A percentile compares a stretch with the other conserved stretches of the same genome.
Evolutionary conservation across 2,888 invertebrate genomes (phyloP).

Genomic region (Drosophila prostipennis): DNA sequence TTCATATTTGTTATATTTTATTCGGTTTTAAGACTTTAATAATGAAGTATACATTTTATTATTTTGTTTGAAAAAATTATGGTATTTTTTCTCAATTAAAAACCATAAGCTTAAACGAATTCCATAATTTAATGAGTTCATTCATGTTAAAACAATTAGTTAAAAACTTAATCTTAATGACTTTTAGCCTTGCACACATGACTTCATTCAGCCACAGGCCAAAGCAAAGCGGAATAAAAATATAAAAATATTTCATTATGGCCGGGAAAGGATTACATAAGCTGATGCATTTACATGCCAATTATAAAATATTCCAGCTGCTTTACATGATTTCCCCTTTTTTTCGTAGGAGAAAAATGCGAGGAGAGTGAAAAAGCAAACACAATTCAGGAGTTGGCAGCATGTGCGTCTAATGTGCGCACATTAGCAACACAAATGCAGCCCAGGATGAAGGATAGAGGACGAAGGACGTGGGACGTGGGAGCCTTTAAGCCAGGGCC

Average conservation of each 20-base stretch:
- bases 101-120: background rate
- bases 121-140: constrained; percentile 4
- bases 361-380: constrained; percentile 27
- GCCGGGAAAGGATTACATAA: constrained; percentile 25
- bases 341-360: constrained; percentile 11
- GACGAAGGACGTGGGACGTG: constrained; percentile 43
- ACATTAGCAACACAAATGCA: constrained; percentile 79
- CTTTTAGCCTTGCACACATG: constrained; percentile 34
- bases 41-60: background rate
- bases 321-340: constrained; percentile 37
- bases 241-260: constrained; percentile 21
- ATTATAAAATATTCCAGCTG: constrained; percentile 53
- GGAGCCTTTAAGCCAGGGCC: constrained; percentile 14
- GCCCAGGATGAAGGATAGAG: constrained; percentile 29
- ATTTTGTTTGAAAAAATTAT: background rate
- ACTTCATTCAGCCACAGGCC: constrained; percentile 12
- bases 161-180: constrained; percentile 30
- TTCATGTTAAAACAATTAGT: constrained; percentile 29
- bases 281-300: constrained; percentile 58
- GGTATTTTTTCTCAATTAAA: background rate
- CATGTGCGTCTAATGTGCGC: constrained; percentile 78
- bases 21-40: background rate
- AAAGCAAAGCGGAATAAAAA: constrained; percentile 10
- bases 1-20: background rate
- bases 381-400: constrained; percentile 55